phyloP scores from a whole-genome alignment of 1,140 invertebrate species.

The Melipona quadrifasciata region DNA sequence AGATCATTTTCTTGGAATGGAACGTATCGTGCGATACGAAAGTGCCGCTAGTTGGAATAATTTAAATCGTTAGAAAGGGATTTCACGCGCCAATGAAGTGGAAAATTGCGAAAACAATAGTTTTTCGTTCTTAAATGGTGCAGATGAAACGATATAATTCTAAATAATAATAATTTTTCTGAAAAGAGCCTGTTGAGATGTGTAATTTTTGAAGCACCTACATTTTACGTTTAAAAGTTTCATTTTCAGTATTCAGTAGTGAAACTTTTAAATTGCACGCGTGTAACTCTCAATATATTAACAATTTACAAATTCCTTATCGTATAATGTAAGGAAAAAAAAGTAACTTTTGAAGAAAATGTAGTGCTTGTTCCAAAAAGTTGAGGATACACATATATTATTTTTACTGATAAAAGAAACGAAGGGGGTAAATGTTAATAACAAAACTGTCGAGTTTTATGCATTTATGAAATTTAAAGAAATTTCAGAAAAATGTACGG shows the following conservation, averaged over 20 bases:
- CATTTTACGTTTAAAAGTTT: neutral
- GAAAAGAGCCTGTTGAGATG: neutral
- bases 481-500: neutral
- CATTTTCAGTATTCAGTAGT: too few species aligned
- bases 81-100: neutral
- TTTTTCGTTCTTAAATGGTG: too few species aligned
- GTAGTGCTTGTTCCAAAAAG: too few species aligned
- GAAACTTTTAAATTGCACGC: too few species aligned
- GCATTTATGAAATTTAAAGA: neutral
- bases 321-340: too few species aligned
- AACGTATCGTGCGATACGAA: too few species aligned
- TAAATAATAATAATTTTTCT: neutral
- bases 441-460: neutral
- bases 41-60: neutral
- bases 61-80: neutral
- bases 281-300: too few species aligned
- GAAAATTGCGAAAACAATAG: too few species aligned
- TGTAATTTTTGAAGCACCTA: neutral
- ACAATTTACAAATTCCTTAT: too few species aligned
- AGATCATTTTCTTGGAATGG: neutral
- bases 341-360: too few species aligned
- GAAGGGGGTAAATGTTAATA: neutral
- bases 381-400: neutral
- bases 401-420: neutral
- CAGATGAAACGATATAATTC: too few species aligned